These are phyloP conservation scores for Ricordea florida DNA, from an alignment of 92 coral and sea anemone species.

Conservation along the genomic window DNA sequence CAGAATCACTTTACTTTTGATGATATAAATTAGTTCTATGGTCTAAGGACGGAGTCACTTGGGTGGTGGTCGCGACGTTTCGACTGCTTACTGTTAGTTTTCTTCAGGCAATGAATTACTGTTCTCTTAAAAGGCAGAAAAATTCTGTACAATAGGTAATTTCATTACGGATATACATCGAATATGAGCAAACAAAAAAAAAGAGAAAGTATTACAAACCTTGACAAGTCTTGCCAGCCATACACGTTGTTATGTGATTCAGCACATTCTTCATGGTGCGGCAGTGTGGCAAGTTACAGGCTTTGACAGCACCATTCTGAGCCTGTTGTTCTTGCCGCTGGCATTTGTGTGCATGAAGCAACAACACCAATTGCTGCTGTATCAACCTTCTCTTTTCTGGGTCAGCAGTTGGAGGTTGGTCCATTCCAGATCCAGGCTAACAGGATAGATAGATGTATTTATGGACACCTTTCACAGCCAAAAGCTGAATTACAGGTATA, in stretches of 20 bases:
- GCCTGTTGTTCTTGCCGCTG: constrained; percentile 97
- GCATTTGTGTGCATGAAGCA: constrained; percentile 98
- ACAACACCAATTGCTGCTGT: constrained; percentile 93
- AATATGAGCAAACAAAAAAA: too few species aligned
- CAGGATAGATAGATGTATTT: not conserved
- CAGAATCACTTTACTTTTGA: too few species aligned
- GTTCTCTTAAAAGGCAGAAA: too few species aligned
- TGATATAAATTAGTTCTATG: too few species aligned
- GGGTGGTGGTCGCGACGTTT: too few species aligned
- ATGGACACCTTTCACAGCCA: too few species aligned
- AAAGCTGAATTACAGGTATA: too few species aligned
- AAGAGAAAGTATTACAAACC: constrained; percentile 35
- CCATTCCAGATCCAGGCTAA: constrained; percentile 55
- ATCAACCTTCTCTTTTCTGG: constrained; percentile 95
- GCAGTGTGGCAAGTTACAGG: constrained; percentile 98
- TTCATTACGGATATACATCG: too few species aligned
- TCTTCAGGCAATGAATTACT: too few species aligned
- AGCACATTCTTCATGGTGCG: constrained; percentile 98
- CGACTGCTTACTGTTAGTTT: too few species aligned
- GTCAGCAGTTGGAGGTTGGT: constrained; percentile 97
- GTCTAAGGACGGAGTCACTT: too few species aligned
- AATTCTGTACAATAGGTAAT: too few species aligned
- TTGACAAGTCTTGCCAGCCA: constrained; percentile 98
- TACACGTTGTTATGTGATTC: constrained; percentile 98
- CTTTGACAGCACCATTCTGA: constrained; percentile 94